Conservation (phyloP, 2,113 vertebrate species). For the Aleadryas rufinucha region DNA sequence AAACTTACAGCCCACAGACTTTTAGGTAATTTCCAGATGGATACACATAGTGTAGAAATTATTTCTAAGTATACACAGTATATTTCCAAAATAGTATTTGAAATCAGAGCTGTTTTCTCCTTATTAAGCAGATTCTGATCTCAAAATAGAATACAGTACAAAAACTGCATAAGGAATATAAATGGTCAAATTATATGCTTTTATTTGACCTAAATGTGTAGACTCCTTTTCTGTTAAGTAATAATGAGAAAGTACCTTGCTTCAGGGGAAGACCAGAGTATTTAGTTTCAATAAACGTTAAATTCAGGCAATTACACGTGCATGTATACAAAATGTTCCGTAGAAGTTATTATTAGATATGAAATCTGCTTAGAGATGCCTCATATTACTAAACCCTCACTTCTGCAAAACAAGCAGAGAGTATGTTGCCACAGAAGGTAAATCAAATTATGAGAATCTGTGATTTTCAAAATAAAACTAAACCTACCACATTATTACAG, state of each 20-base stretch:
- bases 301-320: neutral
- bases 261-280: neutral
- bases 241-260: neutral
- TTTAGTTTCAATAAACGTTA: neutral
- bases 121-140: neutral
- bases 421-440: neutral
- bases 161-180: neutral
- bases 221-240: neutral
- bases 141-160: neutral
- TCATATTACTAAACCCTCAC: neutral
- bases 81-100: neutral
- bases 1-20: neutral
- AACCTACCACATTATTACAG: neutral
- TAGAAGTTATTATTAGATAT: neutral
- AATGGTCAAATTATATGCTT: neutral
- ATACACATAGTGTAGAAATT: neutral
- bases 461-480: neutral
- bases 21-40: neutral
- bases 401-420: neutral
- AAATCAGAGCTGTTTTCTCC: neutral
- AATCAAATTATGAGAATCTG: neutral
- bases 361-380: neutral
- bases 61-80: neutral
- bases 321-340: neutral
- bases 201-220: neutral